Base-by-base conservation (phyloP, 2,113 vertebrate genomes). In the Mesitornis unicolor region DNA sequence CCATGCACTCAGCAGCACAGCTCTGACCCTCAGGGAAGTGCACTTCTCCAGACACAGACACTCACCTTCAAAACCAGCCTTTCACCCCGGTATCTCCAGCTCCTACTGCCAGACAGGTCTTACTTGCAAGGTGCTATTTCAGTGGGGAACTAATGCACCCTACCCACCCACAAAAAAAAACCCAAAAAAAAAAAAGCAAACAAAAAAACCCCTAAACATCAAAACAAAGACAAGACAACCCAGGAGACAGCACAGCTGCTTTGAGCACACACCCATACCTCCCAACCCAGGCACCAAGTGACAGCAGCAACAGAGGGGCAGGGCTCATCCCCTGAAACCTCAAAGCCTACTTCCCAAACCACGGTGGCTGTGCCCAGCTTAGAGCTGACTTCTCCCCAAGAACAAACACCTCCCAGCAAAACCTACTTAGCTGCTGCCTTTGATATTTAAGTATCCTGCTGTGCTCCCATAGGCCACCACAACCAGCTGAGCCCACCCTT, bases 301-400 rank as follows among this genome's bases (percentile, higher is more conserved):
- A 36, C 11, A 65, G 50, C 8, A 65, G 25, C 16, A 60, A 25
- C 11, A 78, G 33, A 28, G 3, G 6, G 10, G 2, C 5, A 42
- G 8, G 6, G 6, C 13, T 65, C 6, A 38, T 17, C 6, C 16
- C 17, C 25, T 9, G 2, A 2, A 16, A 16, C 13, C 7, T 43
- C 54, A 63, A 57, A 82, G 11, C 2, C 26, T 10, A 7, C 13
- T 75, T 59, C 5, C n/a, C 40, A 87, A 64, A 31, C 16, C 26
- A 17, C 2, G 25, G 8, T 4, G 0, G 11, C 24, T 43, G 2
- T 6, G 0, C 13, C 33, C 16, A 75, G 6, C 22, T 48, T 20
- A 38, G 7, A 77, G 6, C 8, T 16, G 2, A 8, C 3, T 56
- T 15, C 22, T 16, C 4, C 4, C 11, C 2, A 42, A 0, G 1